Evolutionary conservation across 30 jellyfish, hydroid and myxozoan species (phyloP).

Genomic region (Sanderia malayensis): DNA sequence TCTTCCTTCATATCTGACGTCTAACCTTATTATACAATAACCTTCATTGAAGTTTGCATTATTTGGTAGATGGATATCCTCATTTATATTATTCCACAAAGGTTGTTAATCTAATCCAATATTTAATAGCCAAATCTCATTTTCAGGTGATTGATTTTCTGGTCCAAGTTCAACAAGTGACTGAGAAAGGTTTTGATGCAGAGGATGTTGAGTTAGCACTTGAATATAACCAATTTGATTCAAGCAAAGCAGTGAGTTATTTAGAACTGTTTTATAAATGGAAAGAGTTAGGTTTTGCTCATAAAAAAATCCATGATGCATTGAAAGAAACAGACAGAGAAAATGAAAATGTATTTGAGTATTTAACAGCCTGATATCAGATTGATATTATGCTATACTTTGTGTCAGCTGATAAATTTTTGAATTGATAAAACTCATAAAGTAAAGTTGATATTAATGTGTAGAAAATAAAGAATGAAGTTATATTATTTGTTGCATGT

Average conservation of each 20-base stretch:
- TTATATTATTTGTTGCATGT: no score
- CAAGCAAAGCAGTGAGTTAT: conserved; percentile 29
- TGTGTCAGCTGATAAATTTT: no score
- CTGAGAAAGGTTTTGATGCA: conserved; percentile 61
- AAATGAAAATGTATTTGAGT: conserved; percentile 65
- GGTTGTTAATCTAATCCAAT: no score
- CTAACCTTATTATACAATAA: no score
- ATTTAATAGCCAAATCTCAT: neutral
- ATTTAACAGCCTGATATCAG: conserved; percentile 53
- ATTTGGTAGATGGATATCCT: no score
- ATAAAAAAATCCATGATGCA: conserved; percentile 66
- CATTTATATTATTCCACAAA: no score
- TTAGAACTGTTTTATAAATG: conserved; percentile 49
- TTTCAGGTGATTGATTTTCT: conserved; percentile 78
- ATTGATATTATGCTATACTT: no score
- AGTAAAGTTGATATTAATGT: no score
- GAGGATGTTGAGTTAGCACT: conserved; percentile 85
- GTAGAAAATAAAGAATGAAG: no score
- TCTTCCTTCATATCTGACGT: no score
- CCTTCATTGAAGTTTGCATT: no score
- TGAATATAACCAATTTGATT: conserved; percentile 25
- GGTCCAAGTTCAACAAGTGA: conserved; percentile 64
- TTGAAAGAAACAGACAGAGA: conserved; percentile 49
- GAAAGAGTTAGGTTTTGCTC: conserved; percentile 79
- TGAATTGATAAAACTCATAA: no score